Evolutionary conservation across 2,888 invertebrate genomes (phyloP).

Genomic region (Eurois occulta): DNA sequence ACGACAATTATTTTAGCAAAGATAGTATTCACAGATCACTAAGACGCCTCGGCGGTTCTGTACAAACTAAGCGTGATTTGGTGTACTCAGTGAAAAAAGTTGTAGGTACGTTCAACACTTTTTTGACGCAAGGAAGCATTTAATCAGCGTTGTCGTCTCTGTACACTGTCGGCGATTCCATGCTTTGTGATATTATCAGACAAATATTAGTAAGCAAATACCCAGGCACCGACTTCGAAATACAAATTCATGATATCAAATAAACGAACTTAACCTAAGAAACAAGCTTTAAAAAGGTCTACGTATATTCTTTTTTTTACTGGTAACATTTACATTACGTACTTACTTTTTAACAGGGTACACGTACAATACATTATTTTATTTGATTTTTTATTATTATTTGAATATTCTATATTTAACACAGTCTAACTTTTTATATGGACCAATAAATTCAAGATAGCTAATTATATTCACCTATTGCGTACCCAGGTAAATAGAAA

Average conservation of each 20-base stretch:
- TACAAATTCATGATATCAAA: neutral
- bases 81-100: neutral
- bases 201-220: conserved; percentile 1
- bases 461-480: conserved; percentile 13
- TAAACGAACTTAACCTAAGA: neutral
- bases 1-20: neutral
- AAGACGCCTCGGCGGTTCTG: neutral
- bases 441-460: conserved; percentile 4
- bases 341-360: conserved; percentile 4
- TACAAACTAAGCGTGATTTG: neutral
- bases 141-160: neutral
- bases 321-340: conserved; percentile 5
- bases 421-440: neutral
- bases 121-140: neutral
- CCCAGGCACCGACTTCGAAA: neutral
- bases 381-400: neutral
- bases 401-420: neutral
- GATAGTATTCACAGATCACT: neutral
- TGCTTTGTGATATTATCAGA: neutral
- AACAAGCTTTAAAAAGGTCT: neutral
- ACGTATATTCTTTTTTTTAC: conserved; percentile 4
- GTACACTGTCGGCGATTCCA: neutral
- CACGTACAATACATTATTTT: conserved; percentile 3
- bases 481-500: conserved; percentile 11
- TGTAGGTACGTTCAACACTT: neutral